Percentiles rank a stretch among this genome's conserved stretches.
phyloP scores from a whole-genome alignment of 1,140 invertebrate species.

The Centruroides sculpturatus region DNA sequence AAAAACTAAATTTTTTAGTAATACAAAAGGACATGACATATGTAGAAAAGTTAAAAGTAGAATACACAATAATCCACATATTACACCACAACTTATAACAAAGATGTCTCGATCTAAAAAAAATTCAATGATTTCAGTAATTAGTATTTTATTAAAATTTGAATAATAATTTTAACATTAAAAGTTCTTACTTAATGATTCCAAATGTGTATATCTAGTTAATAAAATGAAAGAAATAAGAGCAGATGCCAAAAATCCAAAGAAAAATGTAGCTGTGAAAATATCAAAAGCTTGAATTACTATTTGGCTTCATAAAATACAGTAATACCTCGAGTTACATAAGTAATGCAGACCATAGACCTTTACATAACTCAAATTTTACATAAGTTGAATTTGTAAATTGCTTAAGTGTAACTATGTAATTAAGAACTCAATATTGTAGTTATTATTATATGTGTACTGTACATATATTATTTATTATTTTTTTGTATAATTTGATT shows the following conservation, averaged over 20 bases:
- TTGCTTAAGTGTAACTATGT: too few species aligned
- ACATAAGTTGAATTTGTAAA: too few species aligned
- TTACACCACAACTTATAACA: background rate
- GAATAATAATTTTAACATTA: background rate
- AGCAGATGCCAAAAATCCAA: slow-evolving; percentile 4
- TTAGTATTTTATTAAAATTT: background rate
- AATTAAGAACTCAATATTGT: too few species aligned
- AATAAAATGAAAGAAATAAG: slow-evolving; percentile 2
- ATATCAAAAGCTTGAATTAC: too few species aligned
- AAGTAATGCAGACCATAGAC: too few species aligned
- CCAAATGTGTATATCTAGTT: slow-evolving; percentile 1
- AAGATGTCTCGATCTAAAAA: background rate
- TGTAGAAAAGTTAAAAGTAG: background rate
- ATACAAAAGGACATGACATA: background rate
- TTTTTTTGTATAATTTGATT: too few species aligned
- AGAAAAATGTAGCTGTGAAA: slow-evolving; percentile 7
- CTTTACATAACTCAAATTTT: too few species aligned
- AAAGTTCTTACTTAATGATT: slow-evolving; percentile 1
- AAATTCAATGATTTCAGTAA: background rate
- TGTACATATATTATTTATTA: too few species aligned
- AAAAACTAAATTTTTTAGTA: slow-evolving; percentile 4
- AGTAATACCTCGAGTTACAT: too few species aligned
- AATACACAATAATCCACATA: background rate
- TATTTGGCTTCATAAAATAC: too few species aligned
- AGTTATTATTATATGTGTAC: too few species aligned